Percentiles rank a stretch among this genome's conserved stretches.
Evolutionary conservation across 1,140 invertebrate genomes (phyloP).

Genomic region (Diprion similis): DNA sequence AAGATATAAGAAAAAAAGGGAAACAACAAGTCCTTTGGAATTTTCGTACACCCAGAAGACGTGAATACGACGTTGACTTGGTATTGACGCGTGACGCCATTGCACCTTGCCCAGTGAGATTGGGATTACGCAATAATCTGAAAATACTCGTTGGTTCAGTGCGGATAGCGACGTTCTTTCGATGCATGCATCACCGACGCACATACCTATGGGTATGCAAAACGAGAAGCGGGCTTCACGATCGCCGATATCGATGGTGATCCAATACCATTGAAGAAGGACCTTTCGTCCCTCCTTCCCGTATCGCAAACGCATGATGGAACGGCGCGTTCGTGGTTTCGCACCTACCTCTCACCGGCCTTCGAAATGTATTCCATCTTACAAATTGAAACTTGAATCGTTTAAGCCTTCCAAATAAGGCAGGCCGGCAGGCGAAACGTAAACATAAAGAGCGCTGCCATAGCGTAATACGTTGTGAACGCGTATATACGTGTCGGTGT

Average conservation of each 20-base stretch:
- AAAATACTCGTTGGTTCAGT: neutral
- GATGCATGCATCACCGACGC: neutral
- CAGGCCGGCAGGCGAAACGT: too few species aligned
- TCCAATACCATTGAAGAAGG: too few species aligned
- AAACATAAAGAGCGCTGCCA: too few species aligned
- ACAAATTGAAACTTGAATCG: neutral
- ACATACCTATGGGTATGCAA: too few species aligned
- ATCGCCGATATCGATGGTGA: too few species aligned
- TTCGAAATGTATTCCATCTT: neutral
- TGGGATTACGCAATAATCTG: neutral
- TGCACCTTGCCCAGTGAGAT: neutral
- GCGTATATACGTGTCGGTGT: too few species aligned
- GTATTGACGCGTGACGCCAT: neutral
- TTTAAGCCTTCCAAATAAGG: neutral
- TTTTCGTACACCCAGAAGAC: neutral
- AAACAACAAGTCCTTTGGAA: neutral
- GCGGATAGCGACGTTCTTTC: neutral
- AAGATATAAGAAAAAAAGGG: neutral
- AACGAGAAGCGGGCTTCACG: too few species aligned
- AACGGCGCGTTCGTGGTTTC: neutral
- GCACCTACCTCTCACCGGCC: conserved; percentile 4
- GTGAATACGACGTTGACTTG: neutral
- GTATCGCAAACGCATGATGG: too few species aligned
- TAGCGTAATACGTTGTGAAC: too few species aligned
- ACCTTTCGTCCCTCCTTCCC: too few species aligned